phyloP scores from a whole-genome alignment of 2,797 vertebrate genomes.

The Eleutherodactylus coqui region DNA sequence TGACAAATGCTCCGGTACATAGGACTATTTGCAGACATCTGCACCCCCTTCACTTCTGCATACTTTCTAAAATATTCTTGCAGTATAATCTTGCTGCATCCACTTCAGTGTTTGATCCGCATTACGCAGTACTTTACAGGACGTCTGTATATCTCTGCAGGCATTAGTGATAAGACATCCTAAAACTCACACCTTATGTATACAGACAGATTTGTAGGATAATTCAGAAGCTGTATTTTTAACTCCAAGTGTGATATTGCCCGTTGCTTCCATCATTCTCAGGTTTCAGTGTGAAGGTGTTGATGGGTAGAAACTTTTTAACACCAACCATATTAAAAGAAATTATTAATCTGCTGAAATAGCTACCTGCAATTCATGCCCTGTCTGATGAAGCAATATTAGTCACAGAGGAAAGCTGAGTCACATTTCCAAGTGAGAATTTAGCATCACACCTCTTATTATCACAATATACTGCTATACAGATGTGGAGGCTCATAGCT shows the following conservation, averaged over 20 bases:
- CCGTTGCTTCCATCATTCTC: neutral
- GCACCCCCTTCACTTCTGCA: neutral
- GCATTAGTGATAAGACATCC: neutral
- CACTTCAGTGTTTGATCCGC: neutral
- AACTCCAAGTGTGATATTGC: neutral
- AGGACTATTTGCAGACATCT: neutral
- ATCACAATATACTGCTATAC: neutral
- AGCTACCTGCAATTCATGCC: neutral
- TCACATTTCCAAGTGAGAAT: neutral
- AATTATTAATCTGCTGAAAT: constrained; percentile 4
- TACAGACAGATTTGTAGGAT: neutral
- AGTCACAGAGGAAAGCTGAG: neutral
- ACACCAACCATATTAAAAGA: neutral
- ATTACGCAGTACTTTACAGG: neutral
- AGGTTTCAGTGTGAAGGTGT: constrained; percentile 2
- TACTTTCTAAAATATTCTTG: neutral
- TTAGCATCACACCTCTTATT: neutral
- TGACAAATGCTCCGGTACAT: neutral
- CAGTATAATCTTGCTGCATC: neutral
- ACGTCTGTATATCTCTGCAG: neutral
- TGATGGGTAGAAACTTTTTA: neutral
- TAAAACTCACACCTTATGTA: constrained; percentile 12
- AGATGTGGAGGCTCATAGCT: neutral
- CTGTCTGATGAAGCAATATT: neutral
- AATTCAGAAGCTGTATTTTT: neutral